These are phyloP conservation scores for Muraenolepis orangiensis DNA, from an alignment of 2,797 vertebrate genomes.

Conservation along the genomic window DNA sequence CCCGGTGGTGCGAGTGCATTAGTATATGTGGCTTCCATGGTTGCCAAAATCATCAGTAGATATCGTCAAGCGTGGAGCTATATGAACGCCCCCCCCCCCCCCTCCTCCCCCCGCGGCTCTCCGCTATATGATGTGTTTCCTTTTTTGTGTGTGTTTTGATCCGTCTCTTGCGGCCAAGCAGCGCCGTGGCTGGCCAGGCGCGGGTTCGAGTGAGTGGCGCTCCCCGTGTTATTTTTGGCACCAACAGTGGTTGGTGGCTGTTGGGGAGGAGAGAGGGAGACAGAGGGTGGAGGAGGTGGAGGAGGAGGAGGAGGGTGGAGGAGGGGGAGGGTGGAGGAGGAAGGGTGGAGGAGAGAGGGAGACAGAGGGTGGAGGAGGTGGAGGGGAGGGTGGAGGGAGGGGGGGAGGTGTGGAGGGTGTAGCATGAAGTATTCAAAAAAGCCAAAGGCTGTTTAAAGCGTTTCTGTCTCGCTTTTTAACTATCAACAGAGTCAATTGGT, in stretches of 20 bases:
- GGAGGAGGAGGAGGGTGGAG: conserved; percentile 62
- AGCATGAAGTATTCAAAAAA: conserved; percentile 72
- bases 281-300: conserved; percentile 36
- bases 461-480: conserved; percentile 79
- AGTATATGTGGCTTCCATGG: conserved; percentile 62
- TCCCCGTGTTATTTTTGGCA: conserved; percentile 85
- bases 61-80: conserved; percentile 73
- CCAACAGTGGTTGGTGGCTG: conserved; percentile 80
- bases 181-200: conserved; percentile 74
- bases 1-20: conserved; percentile 36
- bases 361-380: conserved; percentile 72
- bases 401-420: conserved; percentile 69
- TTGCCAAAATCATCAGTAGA: conserved; percentile 79
- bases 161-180: conserved; percentile 73
- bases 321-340: conserved; percentile 65
- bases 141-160: conserved; percentile 87
- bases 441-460: conserved; percentile 76
- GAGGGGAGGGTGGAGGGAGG: conserved; percentile 69
- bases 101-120: conserved; percentile 70
- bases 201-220: conserved; percentile 81
- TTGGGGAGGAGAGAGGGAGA: conserved; percentile 71
- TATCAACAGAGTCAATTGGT: conserved; percentile 68
- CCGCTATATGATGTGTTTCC: conserved; percentile 81
- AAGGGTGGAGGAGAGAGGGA: conserved; percentile 64
- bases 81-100: conserved; percentile 67